phyloP scores from a whole-genome alignment of 2,797 vertebrate genomes.

The Tamandua tetradactyla region DNA sequence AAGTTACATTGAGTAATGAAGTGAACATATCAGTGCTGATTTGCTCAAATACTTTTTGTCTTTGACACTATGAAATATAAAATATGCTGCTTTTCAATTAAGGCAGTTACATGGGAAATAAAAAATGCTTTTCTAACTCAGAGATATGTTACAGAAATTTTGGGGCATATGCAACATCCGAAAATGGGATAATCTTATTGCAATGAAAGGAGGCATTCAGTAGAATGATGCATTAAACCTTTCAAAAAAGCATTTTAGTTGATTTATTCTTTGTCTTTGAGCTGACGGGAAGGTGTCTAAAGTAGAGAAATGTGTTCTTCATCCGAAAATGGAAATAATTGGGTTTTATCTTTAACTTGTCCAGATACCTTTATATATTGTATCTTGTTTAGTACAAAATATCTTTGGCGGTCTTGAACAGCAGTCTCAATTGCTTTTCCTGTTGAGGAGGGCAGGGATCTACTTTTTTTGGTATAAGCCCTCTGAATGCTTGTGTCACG shows the following conservation, averaged over 20 bases:
- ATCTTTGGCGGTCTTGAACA: neutral
- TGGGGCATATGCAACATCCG: conserved; percentile 56
- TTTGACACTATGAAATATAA: conserved; percentile 58
- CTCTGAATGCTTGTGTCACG: neutral
- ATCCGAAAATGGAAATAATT: conserved; percentile 53
- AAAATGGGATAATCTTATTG: conserved; percentile 71
- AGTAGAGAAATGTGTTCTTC: conserved; percentile 36
- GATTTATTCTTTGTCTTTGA: conserved; percentile 72
- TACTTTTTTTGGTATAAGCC: neutral
- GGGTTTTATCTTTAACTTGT: conserved; percentile 34
- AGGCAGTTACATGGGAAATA: conserved; percentile 67
- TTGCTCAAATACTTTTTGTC: conserved; percentile 54
- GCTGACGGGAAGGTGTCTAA: conserved; percentile 48
- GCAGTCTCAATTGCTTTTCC: neutral
- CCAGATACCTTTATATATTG: conserved; percentile 11
- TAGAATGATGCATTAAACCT: conserved; percentile 76
- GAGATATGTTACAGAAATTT: conserved; percentile 50
- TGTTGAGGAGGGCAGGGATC: neutral
- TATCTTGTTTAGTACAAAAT: conserved; percentile 7
- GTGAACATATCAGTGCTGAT: neutral
- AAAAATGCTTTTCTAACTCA: conserved; percentile 57
- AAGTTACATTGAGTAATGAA: conserved; percentile 40
- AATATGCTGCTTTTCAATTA: conserved; percentile 63
- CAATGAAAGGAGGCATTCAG: conserved; percentile 54
- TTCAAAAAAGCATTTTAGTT: conserved; percentile 70